Percentiles rank a stretch among this genome's conserved stretches.
phyloP scores from a whole-genome alignment of 64 coral and sea anemone species.

The Catalaphyllia jardinei region DNA sequence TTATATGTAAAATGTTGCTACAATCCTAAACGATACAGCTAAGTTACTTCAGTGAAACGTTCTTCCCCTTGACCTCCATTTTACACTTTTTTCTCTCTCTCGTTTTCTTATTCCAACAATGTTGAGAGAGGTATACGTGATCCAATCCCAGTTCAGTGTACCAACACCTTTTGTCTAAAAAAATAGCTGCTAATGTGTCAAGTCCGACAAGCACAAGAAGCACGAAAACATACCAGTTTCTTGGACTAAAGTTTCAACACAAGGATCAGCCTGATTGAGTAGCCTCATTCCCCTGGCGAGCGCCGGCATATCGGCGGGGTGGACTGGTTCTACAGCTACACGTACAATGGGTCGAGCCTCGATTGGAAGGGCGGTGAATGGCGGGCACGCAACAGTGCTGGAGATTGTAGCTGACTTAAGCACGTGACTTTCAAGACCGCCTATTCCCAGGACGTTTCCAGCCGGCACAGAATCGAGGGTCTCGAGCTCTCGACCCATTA shows the following conservation, averaged over 20 bases:
- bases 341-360: conserved; percentile 93
- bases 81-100: too few relatives aligned
- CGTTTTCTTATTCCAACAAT: too few relatives aligned
- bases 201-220: too few relatives aligned
- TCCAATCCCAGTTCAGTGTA: too few relatives aligned
- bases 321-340: conserved; percentile 90
- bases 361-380: conserved; percentile 86
- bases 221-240: conserved; percentile 79
- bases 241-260: conserved; percentile 92
- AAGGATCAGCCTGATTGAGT: conserved; percentile 97
- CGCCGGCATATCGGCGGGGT: conserved; percentile 85
- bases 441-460: conserved; percentile 93
- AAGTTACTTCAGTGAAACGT: too few relatives aligned
- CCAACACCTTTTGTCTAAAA: too few relatives aligned
- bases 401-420: conserved; percentile 98
- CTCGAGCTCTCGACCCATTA: conserved; percentile 97
- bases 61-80: too few relatives aligned
- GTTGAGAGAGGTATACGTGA: too few relatives aligned
- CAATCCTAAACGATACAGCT: too few relatives aligned
- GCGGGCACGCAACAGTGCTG: conserved; percentile 80
- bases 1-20: too few relatives aligned
- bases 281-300: conserved; percentile 86
- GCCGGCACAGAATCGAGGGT: conserved; percentile 79
- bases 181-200: too few relatives aligned
- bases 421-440: conserved; percentile 85